phyloP scores from a whole-genome alignment of 2,797 vertebrate genomes.

The Alcedo atthis region DNA sequence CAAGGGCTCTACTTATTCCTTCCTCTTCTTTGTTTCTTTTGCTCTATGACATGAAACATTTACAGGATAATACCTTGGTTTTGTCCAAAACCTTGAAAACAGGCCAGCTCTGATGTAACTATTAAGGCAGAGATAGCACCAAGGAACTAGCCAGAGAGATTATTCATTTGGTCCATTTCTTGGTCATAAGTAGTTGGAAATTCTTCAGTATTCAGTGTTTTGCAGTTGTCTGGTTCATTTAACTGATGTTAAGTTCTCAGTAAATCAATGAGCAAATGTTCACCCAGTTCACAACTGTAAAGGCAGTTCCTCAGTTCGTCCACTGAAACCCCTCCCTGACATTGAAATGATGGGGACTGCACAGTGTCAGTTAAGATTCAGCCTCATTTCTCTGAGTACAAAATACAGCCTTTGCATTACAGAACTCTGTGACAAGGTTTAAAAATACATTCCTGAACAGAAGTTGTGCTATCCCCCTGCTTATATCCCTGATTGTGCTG shows the following conservation, averaged over 20 bases:
- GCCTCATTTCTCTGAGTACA: neutral
- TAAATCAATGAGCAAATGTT: neutral
- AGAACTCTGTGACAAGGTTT: constrained; percentile 1
- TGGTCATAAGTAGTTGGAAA: neutral
- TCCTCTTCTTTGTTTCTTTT: neutral
- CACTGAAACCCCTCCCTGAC: neutral
- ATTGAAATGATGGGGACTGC: neutral
- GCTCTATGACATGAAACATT: neutral
- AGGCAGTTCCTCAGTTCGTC: neutral
- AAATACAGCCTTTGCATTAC: neutral
- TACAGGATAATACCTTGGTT: neutral
- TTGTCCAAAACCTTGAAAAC: neutral
- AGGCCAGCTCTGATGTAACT: neutral
- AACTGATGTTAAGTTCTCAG: neutral
- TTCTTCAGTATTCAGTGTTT: neutral
- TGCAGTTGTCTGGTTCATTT: neutral
- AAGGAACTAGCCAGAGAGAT: neutral
- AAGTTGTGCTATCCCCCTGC: constrained; percentile 40
- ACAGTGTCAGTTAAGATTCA: neutral
- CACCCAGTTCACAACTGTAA: neutral
- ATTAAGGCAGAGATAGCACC: fast-evolving
- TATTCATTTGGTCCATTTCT: neutral
- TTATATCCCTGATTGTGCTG: constrained; percentile 61
- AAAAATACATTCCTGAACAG: constrained; percentile 52
- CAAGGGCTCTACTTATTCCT: neutral